Conservation (phyloP, 1,140 invertebrate genomes). For the Aethina tumida region DNA sequence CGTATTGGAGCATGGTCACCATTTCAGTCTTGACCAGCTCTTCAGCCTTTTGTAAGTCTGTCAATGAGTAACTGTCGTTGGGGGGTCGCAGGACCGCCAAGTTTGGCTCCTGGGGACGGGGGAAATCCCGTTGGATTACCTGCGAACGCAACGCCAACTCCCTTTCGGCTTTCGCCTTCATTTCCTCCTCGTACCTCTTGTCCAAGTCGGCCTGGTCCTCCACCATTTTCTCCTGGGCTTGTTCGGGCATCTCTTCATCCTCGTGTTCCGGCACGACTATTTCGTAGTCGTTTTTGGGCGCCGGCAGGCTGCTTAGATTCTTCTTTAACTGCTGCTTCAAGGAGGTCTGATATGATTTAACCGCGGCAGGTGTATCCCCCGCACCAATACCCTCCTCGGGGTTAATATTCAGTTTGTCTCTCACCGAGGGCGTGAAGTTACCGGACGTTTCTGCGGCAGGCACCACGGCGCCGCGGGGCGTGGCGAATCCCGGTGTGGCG, state of each 20-base stretch:
- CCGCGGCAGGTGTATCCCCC: conserved; percentile 52
- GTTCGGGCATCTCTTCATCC: conserved; percentile 42
- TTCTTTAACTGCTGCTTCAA: conserved; percentile 63
- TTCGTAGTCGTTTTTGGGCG: conserved; percentile 95
- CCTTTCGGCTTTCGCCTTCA: conserved; percentile 39
- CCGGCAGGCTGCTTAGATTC: conserved; percentile 70
- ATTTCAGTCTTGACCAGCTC: conserved; percentile 97
- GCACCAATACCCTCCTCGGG: conserved; percentile 66
- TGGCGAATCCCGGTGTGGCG: conserved; percentile 41
- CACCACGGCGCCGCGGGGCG: conserved; percentile 38
- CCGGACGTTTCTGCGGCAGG: conserved; percentile 22
- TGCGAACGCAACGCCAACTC: conserved; percentile 76
- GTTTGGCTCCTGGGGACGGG: conserved; percentile 82
- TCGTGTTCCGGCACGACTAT: conserved; percentile 92
- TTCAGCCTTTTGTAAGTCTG: conserved; percentile 90
- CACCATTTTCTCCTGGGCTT: conserved; percentile 37
- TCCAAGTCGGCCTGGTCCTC: conserved; percentile 91
- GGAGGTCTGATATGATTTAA: conserved; percentile 51
- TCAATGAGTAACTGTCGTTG: conserved; percentile 61
- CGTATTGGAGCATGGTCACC: conserved; percentile 90
- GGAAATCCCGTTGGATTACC: conserved; percentile 81
- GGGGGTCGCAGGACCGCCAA: conserved; percentile 65
- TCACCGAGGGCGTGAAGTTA: conserved; percentile 49
- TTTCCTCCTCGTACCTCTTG: conserved; percentile 51
- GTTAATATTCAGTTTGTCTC: conserved; percentile 95